These are phyloP conservation scores for Saxidomus purpurata DNA, from an alignment of 1,140 invertebrate species.

Conservation along the genomic window DNA sequence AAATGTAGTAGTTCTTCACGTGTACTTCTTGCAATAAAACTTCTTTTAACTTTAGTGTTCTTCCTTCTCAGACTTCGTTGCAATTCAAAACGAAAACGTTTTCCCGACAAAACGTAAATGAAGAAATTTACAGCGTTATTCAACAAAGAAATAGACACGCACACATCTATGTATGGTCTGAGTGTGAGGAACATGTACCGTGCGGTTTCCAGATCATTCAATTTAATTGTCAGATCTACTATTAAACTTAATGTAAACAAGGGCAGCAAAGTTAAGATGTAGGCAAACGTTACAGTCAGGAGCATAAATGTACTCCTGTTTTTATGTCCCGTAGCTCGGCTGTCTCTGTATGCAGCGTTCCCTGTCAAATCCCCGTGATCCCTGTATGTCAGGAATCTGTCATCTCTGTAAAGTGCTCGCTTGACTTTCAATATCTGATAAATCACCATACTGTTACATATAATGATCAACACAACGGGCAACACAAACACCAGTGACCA, in stretches of 20 bases:
- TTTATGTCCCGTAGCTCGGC: slow-evolving; percentile 53
- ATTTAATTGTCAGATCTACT: slow-evolving; percentile 65
- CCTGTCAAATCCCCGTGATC: slow-evolving; percentile 2
- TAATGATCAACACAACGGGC: slow-evolving; percentile 8
- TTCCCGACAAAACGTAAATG: slow-evolving; percentile 81
- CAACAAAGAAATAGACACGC: slow-evolving; percentile 72
- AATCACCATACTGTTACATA: slow-evolving; percentile 80
- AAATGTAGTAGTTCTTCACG: slow-evolving; percentile 17
- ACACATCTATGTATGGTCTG: slow-evolving; percentile 72
- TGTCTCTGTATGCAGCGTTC: slow-evolving; percentile 23
- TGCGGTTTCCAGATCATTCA: not conserved
- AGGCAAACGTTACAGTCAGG: slow-evolving; percentile 80
- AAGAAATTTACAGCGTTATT: slow-evolving; percentile 83
- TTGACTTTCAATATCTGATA: slow-evolving; percentile 74
- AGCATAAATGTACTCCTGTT: slow-evolving; percentile 83
- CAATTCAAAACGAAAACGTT: slow-evolving; percentile 80
- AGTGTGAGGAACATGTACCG: slow-evolving; percentile 48
- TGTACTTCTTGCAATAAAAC: slow-evolving; percentile 43
- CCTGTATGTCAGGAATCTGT: slow-evolving; percentile 55
- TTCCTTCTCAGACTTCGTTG: slow-evolving; percentile 70
- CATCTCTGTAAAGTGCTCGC: slow-evolving; percentile 68
- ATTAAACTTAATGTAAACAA: slow-evolving; percentile 74
- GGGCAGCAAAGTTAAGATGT: slow-evolving; percentile 80
- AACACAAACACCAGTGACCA: slow-evolving; percentile 23
- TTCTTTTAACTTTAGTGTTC: not conserved